Evolutionary conservation across 2,888 invertebrate genomes (phyloP).

Genomic region (Caenorhabditis parvicauda): DNA sequence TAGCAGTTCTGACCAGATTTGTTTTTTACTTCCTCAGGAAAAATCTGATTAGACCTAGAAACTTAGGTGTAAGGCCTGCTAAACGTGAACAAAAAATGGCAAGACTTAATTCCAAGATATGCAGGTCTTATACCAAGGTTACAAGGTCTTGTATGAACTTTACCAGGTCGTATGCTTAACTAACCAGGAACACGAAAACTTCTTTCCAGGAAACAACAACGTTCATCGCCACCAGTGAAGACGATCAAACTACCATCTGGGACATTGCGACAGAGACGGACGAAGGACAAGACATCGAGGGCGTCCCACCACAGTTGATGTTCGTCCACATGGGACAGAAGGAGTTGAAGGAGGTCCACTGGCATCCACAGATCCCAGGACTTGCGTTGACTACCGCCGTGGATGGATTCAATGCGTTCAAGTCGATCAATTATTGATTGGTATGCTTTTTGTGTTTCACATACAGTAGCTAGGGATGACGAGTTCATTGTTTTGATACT

Average conservation of each 20-base stretch:
- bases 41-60: too few relatives aligned
- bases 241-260: conserved; percentile 94
- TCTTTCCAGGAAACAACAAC: conserved; percentile 78
- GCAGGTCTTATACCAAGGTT: too few relatives aligned
- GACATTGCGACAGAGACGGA: conserved; percentile 81
- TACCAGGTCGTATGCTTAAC: too few relatives aligned
- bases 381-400: conserved; percentile 88
- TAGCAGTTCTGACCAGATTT: too few relatives aligned
- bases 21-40: too few relatives aligned
- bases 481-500: not conserved
- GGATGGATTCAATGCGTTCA: conserved; percentile 93
- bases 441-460: conserved; percentile 3
- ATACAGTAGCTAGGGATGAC: not conserved
- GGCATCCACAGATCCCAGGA: conserved; percentile 94
- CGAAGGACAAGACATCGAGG: conserved; percentile 62
- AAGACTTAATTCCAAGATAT: too few relatives aligned
- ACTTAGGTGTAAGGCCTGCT: too few relatives aligned
- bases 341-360: conserved; percentile 94
- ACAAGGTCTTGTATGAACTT: too few relatives aligned
- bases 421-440: conserved; percentile 85
- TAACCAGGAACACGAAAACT: not conserved
- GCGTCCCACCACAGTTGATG: conserved; percentile 87
- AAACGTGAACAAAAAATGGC: too few relatives aligned
- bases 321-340: conserved; percentile 97
- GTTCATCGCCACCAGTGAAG: conserved; percentile 86